Evolutionary conservation across 2,797 vertebrate species (phyloP).

Genomic region (Aselliscus stoliczkanus): DNA sequence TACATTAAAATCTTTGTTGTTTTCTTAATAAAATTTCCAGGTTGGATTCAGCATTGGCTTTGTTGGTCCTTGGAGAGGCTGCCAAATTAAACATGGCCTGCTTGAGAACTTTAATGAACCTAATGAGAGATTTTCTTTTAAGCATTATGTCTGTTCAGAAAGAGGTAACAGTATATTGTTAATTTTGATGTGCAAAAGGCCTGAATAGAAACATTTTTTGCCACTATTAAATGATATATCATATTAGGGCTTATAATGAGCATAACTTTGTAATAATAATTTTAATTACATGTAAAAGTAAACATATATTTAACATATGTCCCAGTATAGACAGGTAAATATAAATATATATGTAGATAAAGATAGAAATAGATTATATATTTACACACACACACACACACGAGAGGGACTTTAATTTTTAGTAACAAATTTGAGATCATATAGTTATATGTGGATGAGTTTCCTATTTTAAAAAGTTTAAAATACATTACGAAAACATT

Average conservation of each 20-base stretch:
- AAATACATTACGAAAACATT: neutral
- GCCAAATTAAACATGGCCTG: slow-evolving; percentile 76
- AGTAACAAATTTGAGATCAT: neutral
- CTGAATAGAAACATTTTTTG: slow-evolving; percentile 42
- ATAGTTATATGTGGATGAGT: neutral
- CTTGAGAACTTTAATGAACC: slow-evolving; percentile 76
- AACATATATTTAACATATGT: neutral
- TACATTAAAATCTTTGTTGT: slow-evolving; percentile 1
- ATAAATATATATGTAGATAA: neutral
- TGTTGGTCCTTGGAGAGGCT: slow-evolving; percentile 77
- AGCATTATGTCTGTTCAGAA: slow-evolving; percentile 43
- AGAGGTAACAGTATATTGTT: slow-evolving; percentile 60
- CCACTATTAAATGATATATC: slow-evolving; percentile 22
- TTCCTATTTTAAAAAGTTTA: neutral
- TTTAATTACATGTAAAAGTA: neutral
- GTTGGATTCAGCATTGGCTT: slow-evolving; percentile 73
- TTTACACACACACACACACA: too few species aligned
- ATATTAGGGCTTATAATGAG: neutral
- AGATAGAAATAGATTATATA: neutral
- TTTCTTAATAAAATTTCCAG: slow-evolving; percentile 63
- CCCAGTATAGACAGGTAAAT: too few species aligned
- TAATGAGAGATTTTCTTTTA: slow-evolving; percentile 74
- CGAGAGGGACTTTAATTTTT: neutral
- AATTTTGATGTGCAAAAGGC: slow-evolving; percentile 13
- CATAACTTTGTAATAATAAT: neutral